Percentiles rank a stretch among this genome's conserved stretches.
Evolutionary conservation across 1,140 invertebrate genomes (phyloP).

Genomic region (Acyrthosiphon pisum): DNA sequence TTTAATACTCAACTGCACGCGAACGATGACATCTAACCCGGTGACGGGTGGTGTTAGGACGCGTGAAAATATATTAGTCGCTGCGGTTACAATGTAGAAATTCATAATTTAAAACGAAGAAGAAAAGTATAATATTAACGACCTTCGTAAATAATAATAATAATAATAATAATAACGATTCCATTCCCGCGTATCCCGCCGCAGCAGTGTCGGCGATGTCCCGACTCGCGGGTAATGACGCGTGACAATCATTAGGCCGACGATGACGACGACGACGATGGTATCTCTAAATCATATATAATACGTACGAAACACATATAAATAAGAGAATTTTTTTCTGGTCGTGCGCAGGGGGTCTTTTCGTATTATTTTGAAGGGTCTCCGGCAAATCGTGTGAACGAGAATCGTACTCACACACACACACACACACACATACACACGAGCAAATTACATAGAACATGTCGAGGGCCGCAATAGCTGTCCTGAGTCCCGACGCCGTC

Average conservation of each 20-base stretch:
- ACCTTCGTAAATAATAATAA: slow-evolving; percentile 12
- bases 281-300: slow-evolving; percentile 23
- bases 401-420: background rate
- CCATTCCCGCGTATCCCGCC: background rate
- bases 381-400: slow-evolving; percentile 41
- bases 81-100: background rate
- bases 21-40: slow-evolving; percentile 17
- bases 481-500: background rate
- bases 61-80: slow-evolving; percentile 13
- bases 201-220: background rate
- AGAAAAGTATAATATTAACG: background rate
- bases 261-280: background rate
- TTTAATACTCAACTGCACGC: background rate
- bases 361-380: slow-evolving; percentile 18
- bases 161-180: background rate
- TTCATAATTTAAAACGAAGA: slow-evolving; percentile 18
- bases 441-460: background rate
- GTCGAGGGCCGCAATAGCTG: background rate
- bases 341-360: slow-evolving; percentile 13
- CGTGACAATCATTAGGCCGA: slow-evolving; percentile 40
- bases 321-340: slow-evolving; percentile 30
- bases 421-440: background rate
- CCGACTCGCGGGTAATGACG: slow-evolving; percentile 35
- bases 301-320: background rate
- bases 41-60: background rate